Base-by-base conservation (phyloP, 1,140 invertebrate species). In the Eurosta solidaginis region DNA sequence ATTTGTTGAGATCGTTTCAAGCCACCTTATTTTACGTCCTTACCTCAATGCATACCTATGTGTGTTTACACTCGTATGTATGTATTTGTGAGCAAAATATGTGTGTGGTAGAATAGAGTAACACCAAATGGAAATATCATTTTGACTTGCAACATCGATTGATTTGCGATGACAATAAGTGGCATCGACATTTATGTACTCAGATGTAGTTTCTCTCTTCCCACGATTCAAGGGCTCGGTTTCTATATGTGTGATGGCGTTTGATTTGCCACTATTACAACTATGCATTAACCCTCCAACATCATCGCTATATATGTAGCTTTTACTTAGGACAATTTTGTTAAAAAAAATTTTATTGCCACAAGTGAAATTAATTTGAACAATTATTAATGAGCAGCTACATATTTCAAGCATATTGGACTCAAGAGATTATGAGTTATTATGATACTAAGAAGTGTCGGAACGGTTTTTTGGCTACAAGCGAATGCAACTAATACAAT, bases 71-170 rank as follows among this genome's bases (percentile, higher is more conserved):
- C 7, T 17, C n/a, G 6, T 47, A 47, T 47, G 2, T 47, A 68
- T n/a, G n/a, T 36, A 14, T 36, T 33, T 68, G 59, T 29, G 50
- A 25, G 25, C 7, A 36, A 36, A 20, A 10, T 33, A n/a, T 40
- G 22, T n/a, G n/a, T n/a, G n/a, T n/a, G n/a, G n/a, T n/a, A n/a
- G n/a, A n/a, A n/a, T n/a, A 68, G 22, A 20, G 33, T 9, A 40
- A 17, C 29, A 29, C 17, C 36, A 68, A 68, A 68, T 68, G 59
- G 22, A 68, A 68, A 40, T 68, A 36, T 40, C 59, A 68, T 36
- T 22, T 68, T 22, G 33, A 42, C 33, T 68, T 68, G n/a, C 59
- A 36, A 68, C 59, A 68, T 68, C 59, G 59, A 68, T 68, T 68
- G 33, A n/a, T n/a, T n/a, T 40, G 29, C 40, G 59, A 20, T 68